Percentiles rank a stretch among this genome's conserved stretches.
These are phyloP conservation scores for Theocolax elegans DNA, from an alignment of 1,140 invertebrate genomes.

Conservation along the genomic window DNA sequence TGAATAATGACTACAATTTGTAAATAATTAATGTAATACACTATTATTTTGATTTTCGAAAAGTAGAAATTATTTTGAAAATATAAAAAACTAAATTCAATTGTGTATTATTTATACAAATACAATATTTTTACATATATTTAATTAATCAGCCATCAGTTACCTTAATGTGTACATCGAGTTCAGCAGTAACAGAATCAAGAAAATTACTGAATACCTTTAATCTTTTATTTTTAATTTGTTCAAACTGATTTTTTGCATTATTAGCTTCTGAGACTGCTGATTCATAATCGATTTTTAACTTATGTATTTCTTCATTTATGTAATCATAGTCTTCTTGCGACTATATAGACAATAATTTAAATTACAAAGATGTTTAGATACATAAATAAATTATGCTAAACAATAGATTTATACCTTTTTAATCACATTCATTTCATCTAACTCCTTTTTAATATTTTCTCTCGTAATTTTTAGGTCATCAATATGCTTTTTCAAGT, in stretches of 20 bases:
- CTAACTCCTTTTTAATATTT: too few relatives aligned
- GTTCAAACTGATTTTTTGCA: slow-evolving; percentile 90
- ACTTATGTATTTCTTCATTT: slow-evolving; percentile 71
- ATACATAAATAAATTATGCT: too few relatives aligned
- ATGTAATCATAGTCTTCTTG: slow-evolving; percentile 9
- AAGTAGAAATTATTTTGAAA: not conserved
- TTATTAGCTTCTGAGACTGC: slow-evolving; percentile 84
- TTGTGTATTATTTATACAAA: not conserved
- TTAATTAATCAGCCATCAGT: not conserved
- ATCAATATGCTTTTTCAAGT: too few relatives aligned
- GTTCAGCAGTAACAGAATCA: slow-evolving; percentile 91
- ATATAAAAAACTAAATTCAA: not conserved
- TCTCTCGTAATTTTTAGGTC: too few relatives aligned
- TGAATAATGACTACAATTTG: slow-evolving; percentile 86
- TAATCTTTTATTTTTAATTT: slow-evolving; percentile 87
- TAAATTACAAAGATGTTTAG: too few relatives aligned
- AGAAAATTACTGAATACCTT: slow-evolving; percentile 91
- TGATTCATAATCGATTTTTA: slow-evolving; percentile 90
- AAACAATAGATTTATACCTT: too few relatives aligned
- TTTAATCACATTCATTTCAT: too few relatives aligned
- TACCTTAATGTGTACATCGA: too few relatives aligned
- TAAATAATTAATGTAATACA: too few relatives aligned
- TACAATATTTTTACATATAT: not conserved
- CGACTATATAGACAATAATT: too few relatives aligned
- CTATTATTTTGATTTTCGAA: not conserved